phyloP scores from a whole-genome alignment of 1,140 invertebrate genomes.

The Ylistrum balloti region DNA sequence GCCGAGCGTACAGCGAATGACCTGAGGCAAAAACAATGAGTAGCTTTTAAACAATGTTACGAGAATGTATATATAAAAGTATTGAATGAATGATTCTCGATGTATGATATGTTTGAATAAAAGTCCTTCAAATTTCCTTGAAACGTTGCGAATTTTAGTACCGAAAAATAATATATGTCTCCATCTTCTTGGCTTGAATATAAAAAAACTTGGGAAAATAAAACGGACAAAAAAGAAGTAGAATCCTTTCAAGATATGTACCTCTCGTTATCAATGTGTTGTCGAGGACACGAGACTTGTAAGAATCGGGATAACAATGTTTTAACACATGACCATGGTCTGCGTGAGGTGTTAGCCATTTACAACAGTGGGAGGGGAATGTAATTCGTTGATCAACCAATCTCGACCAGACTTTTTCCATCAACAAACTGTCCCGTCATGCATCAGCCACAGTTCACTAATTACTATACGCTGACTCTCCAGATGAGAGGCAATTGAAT shows the following conservation, averaged over 20 bases:
- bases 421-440: conserved; percentile 37
- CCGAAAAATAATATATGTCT: neutral
- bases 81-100: neutral
- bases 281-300: neutral
- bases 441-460: conserved; percentile 44
- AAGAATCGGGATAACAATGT: neutral
- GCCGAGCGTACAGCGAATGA: conserved; percentile 44
- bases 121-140: neutral
- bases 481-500: conserved; percentile 50
- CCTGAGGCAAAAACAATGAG: conserved; percentile 46
- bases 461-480: conserved; percentile 43
- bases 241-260: conserved; percentile 16
- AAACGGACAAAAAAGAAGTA: neutral
- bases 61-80: neutral
- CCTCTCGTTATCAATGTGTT: neutral
- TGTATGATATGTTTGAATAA: neutral
- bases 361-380: conserved; percentile 40
- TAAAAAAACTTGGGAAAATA: neutral
- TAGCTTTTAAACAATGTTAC: conserved; percentile 24
- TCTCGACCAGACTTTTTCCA: conserved; percentile 44
- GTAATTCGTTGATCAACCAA: neutral
- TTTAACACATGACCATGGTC: conserved; percentile 3
- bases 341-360: neutral
- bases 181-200: neutral
- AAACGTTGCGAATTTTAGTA: neutral